A percentile compares a stretch with the other conserved stretches of the same genome.
Conservation (phyloP, 2,113 vertebrate genomes). For the Hippoglossus stenolepis region DNA sequence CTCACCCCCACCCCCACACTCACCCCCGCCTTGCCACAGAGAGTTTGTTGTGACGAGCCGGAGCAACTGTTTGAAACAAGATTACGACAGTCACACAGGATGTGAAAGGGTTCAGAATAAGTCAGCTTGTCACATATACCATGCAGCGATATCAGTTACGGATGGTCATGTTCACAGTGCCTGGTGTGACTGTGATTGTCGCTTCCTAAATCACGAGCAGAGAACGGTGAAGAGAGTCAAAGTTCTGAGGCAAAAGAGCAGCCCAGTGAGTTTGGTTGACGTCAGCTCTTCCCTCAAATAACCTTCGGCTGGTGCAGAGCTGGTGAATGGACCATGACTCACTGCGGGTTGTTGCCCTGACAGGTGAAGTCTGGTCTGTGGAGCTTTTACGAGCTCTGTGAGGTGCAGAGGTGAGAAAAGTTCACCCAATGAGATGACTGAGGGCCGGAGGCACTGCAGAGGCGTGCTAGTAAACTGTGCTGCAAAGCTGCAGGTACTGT, state of each 20-base stretch:
- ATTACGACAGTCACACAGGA: conserved; percentile 41
- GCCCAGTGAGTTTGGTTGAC: conserved; percentile 5
- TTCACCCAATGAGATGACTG: conserved; percentile 21
- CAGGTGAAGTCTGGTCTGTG: conserved; percentile 41
- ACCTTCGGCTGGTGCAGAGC: conserved; percentile 24
- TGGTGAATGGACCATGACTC: conserved; percentile 35
- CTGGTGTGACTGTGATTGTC: not conserved
- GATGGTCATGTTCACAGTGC: not conserved
- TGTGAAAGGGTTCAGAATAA: conserved; percentile 51
- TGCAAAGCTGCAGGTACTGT: not conserved
- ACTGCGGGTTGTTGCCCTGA: conserved; percentile 13
- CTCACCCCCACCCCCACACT: not conserved
- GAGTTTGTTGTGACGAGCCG: conserved; percentile 53
- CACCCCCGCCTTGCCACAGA: not conserved
- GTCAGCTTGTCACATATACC: conserved; percentile 3
- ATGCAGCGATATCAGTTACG: not conserved
- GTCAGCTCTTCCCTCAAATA: conserved; percentile 37
- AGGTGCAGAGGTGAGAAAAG: conserved; percentile 27
- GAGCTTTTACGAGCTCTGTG: conserved; percentile 12
- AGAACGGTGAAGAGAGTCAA: not conserved
- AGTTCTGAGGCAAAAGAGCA: not conserved
- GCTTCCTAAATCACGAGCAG: not conserved
- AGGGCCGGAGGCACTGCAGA: conserved; percentile 7
- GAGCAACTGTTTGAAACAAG: conserved; percentile 43
- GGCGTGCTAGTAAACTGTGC: not conserved